Base-by-base conservation (phyloP, 2,888 invertebrate genomes). In the Suillia variegata region DNA sequence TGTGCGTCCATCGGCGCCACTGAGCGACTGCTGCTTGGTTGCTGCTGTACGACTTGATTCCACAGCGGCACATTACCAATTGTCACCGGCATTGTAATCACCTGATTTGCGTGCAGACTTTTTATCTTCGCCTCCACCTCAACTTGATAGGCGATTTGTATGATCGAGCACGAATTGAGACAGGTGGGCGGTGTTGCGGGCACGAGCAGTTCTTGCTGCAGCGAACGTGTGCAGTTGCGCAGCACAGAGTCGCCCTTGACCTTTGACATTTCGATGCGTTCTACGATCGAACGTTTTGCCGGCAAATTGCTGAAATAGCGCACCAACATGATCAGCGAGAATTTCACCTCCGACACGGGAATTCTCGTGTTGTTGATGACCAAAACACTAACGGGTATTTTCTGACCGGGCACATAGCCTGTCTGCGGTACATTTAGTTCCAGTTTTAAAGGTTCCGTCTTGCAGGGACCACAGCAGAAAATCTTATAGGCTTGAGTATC, bases 361-460 rank as follows among this genome's bases (percentile, higher is more conserved):
- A 73, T 69, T n/a, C 59, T 83, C 20, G 86, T 87, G 45, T 83
- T 82, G 77, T 89, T 89, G 61, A 87, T 85, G 2, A 87, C 81
- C 66, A 86, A 84, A 1, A 86, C 70, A 2, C 66, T 69, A 2
- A 80, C 67, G 0, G 75, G 69, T 21, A 81, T 78, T 5, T 63
- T 63, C 68, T 81, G 79, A 0, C 81, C 81, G 0, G 81, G 76
- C 15, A 79, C 80, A 62, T 69, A 82, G 2, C 81, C 81, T 0
- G 75, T 72, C 59, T 79, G 77, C 0, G 80, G 79, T 15, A 81
- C 62, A 51, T 72, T 69, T 2, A 79, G 50, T 22, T 71, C 70
- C 56, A 80, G 59, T 59, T 75, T 69, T 0, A 80, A 52, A 0
- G 80, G 77, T 2, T 68, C 74, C n/a, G 79, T 79, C 58, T 70